Evolutionary conservation across 2,888 invertebrate genomes (phyloP), one percentile per base, ranked within the genome.

Genomic region (Aspidapion aeneum): DNA sequence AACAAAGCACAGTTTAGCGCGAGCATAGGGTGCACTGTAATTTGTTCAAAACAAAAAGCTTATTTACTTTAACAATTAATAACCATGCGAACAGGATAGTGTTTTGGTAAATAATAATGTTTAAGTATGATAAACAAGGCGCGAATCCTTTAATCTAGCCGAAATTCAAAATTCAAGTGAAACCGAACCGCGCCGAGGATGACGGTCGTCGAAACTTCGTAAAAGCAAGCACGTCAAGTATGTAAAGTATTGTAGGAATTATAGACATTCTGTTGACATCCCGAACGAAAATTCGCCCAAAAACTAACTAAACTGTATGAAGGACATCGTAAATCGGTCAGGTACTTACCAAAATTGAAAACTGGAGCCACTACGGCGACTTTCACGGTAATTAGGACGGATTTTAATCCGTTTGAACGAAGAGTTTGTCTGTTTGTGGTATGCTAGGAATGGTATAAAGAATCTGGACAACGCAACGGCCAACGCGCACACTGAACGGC

Each of bases 401-500:
- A 85, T 85, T 86, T 86, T 84, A 82, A 78, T 82, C 84, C 85
- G 86, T 86, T 86, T 85, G 87, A 86, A 86, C 85, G 82, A 85
- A 86, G 86, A 86, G 86, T 86, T 85, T 83, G 84, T 85, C 85
- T 85, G 85, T 86, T 86, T 86, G 86, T 91, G 93, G 93, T 91
- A 94, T 94, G 93, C 90, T 87, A 91, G 90, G 93, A 93, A 94
- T 94, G 93, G 90, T 92, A 93, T 91, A 93, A 93, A 93, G 93
- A 94, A 93, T 93, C 92, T 88, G 87, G 91, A 93, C 92, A 92
- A 93, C 93, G 93, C 91, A 90, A 87, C 87, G 86, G 84, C 87
- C 85, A 87, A 85, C 86, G 90, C 90, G 90, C 90, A 90, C 83
- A 85, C 85, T 85, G 77, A 85, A 85, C 87, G 12, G 89, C 90